Base-by-base conservation (phyloP, 2,888 invertebrate genomes). In the Metopia argyrocephala region DNA sequence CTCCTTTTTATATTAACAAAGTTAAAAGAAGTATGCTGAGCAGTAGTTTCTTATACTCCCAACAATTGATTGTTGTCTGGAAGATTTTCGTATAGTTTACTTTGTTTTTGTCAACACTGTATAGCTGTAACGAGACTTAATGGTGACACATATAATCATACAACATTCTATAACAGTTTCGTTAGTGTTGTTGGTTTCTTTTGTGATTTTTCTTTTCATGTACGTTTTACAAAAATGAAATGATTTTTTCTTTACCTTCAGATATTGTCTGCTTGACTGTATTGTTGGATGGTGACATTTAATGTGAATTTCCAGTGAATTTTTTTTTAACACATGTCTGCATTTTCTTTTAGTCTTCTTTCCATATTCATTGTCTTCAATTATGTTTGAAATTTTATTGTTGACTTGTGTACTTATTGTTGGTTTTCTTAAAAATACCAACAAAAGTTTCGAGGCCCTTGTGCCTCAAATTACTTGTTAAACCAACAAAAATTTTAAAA, bases 261-360 rank as follows among this genome's bases (percentile, higher is more conserved):
- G 18, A 50, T 59, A 57, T 50, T 64, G 23, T 70, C 38, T 38
- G 38, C 15, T 38, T 9, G 9, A 15, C 15, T 38, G 2, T 38
- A 2, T 25, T 70, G 23, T 50, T 70, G 27, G 69, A 64, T 38
- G 74, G 28, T 59, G 65, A 61, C 78, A 78, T 78, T 78, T 64
- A 71, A 59, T 61, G 65, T 66, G 52, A 65, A 54, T 78, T 78
- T 78, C 70, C 78, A 71, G 59, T 78, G 71, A 78, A 78, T 78
- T 78, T 78, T 65, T n/a, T 70, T 76, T 76, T 46, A 76, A 76
- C 76, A 76, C 70, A 76, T 76, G 76, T 59, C 70, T 45, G 70
- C 57, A 64, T 50, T 56, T 28, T 70, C 15, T 76, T 56, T 38
- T 64, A 56, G 50, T 57, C 28, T 52, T 45, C 50, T 21, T 69